Evolutionary conservation across 2,113 vertebrate genomes (phyloP).

Genomic region (Nesogale talazaci): DNA sequence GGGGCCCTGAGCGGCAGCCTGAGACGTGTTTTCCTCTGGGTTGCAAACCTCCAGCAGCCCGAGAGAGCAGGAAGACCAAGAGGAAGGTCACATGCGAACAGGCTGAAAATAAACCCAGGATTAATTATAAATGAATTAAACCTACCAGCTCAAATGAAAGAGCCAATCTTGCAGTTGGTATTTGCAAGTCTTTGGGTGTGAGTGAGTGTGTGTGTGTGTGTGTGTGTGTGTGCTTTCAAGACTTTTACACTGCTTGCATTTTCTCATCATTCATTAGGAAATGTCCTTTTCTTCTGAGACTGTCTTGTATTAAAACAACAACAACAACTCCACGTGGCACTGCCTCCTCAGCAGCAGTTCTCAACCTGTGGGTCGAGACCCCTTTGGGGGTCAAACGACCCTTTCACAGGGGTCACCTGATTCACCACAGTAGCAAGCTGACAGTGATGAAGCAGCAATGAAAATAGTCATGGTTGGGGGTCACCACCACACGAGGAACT

Average conservation of each 20-base stretch:
- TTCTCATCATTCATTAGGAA: conserved; percentile 39
- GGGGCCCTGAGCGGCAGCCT: background rate
- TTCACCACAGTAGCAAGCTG: no score
- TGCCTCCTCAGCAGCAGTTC: background rate
- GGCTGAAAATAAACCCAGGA: conserved; percentile 62
- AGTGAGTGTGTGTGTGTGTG: background rate
- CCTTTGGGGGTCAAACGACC: no score
- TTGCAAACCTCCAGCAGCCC: background rate
- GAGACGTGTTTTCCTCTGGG: background rate
- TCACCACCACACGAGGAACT: no score
- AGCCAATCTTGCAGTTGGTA: conserved; percentile 54
- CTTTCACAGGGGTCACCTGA: no score
- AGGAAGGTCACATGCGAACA: conserved; percentile 51
- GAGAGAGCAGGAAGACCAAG: background rate
- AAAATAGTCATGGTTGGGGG: no score
- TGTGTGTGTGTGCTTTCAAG: background rate
- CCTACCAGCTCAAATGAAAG: conserved; percentile 63
- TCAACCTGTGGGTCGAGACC: no score
- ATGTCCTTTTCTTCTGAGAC: background rate
- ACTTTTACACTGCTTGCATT: background rate
- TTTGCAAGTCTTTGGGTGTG: conserved; percentile 23
- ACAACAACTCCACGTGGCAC: background rate
- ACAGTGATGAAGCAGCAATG: no score
- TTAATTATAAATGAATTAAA: conserved; percentile 72
- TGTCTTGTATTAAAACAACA: background rate